A percentile compares a stretch with the other conserved stretches of the same genome.
phyloP scores from a whole-genome alignment of 1,140 invertebrate genomes.

The Araneus ventricosus region DNA sequence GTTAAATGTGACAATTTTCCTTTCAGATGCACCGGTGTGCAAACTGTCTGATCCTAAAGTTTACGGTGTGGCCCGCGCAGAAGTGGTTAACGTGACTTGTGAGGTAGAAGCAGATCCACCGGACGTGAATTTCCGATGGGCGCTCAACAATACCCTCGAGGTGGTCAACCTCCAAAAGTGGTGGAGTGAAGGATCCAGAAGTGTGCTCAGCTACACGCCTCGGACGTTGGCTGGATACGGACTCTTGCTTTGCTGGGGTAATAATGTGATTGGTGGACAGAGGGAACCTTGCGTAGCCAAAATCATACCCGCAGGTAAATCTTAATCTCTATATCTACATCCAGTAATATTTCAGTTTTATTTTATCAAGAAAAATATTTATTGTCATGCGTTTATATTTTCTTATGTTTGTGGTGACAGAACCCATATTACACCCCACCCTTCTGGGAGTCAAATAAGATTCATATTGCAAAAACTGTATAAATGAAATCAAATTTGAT shows the following conservation, averaged over 20 bases:
- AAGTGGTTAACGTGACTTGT: conserved; percentile 89
- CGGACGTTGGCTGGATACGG: conserved; percentile 75
- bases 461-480: no score
- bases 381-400: neutral
- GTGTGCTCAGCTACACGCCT: conserved; percentile 80
- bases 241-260: conserved; percentile 77
- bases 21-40: conserved; percentile 84
- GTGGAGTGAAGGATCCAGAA: conserved; percentile 72
- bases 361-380: no score
- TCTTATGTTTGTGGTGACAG: no score
- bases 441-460: no score
- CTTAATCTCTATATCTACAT: neutral
- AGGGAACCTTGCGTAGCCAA: conserved; percentile 77
- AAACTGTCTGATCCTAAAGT: conserved; percentile 85
- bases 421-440: no score
- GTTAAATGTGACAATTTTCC: no score
- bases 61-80: conserved; percentile 89
- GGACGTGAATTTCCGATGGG: conserved; percentile 77
- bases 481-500: no score
- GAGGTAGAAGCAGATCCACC: conserved; percentile 90
- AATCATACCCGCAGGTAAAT: conserved; percentile 77
- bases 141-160: conserved; percentile 76
- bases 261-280: conserved; percentile 77
- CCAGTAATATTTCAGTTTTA: no score
- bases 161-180: conserved; percentile 49